A percentile compares a stretch with the other conserved stretches of the same genome.
phyloP scores from a whole-genome alignment of 2,888 invertebrate species.

The Alcis repandata region DNA sequence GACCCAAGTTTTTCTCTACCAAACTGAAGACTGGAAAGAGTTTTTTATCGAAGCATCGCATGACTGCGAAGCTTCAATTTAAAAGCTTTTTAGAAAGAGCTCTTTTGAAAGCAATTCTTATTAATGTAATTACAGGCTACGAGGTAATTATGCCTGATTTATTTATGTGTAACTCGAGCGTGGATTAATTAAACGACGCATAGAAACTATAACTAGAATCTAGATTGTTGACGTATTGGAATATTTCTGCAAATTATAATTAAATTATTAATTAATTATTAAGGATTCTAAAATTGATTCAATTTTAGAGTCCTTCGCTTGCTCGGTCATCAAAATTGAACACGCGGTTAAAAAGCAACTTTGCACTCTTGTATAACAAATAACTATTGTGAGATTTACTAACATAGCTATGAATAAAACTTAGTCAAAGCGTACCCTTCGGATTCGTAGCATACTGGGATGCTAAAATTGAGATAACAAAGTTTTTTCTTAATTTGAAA shows the following conservation, averaged over 20 bases:
- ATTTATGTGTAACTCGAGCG: constrained; percentile 20
- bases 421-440: background rate
- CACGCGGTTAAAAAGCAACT: too few species aligned
- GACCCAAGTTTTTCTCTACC: constrained; percentile 17
- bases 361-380: too few species aligned
- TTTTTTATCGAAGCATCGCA: constrained; percentile 28
- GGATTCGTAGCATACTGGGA: background rate
- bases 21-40: constrained; percentile 18
- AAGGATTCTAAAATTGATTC: too few species aligned
- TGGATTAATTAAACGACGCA: constrained; percentile 19
- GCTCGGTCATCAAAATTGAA: too few species aligned
- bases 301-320: too few species aligned
- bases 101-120: constrained; percentile 26
- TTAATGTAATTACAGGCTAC: constrained; percentile 25
- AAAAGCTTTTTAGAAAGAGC: constrained; percentile 21
- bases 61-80: constrained; percentile 19
- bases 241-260: constrained; percentile 23
- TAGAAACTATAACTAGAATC: constrained; percentile 18
- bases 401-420: background rate
- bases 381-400: background rate
- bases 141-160: constrained; percentile 25
- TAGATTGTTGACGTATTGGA: constrained; percentile 14
- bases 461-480: too few species aligned
- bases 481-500: too few species aligned
- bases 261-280: too few species aligned